Conservation (phyloP, 2,113 vertebrate species). For the Chrysochloris asiatica region DNA sequence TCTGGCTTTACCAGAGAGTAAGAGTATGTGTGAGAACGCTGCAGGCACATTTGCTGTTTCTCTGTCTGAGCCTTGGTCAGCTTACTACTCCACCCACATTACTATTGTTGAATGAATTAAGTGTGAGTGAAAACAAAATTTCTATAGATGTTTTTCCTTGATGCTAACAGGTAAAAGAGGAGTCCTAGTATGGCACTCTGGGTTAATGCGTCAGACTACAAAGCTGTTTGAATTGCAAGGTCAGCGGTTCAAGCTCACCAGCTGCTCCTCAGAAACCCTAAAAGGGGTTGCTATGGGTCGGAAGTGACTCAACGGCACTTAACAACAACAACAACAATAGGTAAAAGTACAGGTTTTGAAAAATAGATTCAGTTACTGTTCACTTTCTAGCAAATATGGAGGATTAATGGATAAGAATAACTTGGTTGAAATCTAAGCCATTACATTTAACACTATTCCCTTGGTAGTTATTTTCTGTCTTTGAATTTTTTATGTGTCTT, state of each 20-base stretch:
- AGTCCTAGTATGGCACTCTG: too few species aligned
- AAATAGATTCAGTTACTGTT: background rate
- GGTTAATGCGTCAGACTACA: too few species aligned
- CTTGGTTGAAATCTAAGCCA: background rate
- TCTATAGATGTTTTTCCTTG: background rate
- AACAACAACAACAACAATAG: too few species aligned
- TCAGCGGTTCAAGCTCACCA: too few species aligned
- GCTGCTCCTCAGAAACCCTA: too few species aligned
- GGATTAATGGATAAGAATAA: background rate
- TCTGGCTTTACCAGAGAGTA: background rate
- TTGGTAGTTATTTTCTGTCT: background rate
- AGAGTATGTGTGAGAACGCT: background rate
- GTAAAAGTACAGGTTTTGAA: background rate
- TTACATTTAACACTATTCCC: background rate
- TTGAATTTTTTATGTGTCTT: background rate
- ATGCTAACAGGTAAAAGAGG: too few species aligned
- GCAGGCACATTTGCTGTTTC: background rate
- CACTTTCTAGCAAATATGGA: constrained; percentile 16
- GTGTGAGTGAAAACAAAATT: background rate
- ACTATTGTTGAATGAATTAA: background rate
- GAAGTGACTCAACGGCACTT: too few species aligned
- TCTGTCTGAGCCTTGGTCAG: background rate
- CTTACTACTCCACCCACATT: background rate
- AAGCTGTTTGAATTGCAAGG: too few species aligned
- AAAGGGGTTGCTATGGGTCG: too few species aligned